Evolutionary conservation across 2,797 vertebrate species (phyloP).

Genomic region (Clarias pachynema): DNA sequence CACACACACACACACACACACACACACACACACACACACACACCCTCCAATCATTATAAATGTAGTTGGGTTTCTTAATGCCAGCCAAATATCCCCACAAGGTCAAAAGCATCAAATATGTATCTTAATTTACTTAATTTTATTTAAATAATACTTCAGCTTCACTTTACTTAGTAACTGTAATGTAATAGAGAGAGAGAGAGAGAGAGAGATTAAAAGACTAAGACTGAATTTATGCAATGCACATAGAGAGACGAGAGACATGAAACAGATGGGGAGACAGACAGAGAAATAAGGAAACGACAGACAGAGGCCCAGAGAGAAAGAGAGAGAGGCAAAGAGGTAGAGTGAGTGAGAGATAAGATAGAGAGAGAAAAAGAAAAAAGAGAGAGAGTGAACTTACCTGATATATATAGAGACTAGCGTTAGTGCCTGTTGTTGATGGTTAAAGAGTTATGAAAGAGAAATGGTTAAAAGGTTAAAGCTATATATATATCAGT

Average conservation of each 20-base stretch:
- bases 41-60: no score
- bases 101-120: no score
- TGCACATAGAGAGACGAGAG: slow-evolving; percentile 17
- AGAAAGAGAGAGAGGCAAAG: slow-evolving; percentile 6
- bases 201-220: neutral
- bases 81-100: no score
- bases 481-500: no score
- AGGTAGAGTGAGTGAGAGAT: neutral
- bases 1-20: no score
- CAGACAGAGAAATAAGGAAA: neutral
- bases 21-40: no score
- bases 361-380: slow-evolving; percentile 68
- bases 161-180: neutral
- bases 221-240: neutral
- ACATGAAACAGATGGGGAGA: neutral
- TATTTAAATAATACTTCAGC: neutral
- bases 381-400: slow-evolving; percentile 43
- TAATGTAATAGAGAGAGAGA: neutral
- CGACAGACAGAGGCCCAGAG: slow-evolving; percentile 30
- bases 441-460: no score
- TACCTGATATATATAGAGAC: no score
- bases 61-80: no score
- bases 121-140: neutral
- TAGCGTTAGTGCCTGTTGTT: no score
- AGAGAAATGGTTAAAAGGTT: no score